These are phyloP conservation scores for Phoenoteleia sp. DNA, from an alignment of 2,888 invertebrate genomes.

Conservation along the genomic window DNA sequence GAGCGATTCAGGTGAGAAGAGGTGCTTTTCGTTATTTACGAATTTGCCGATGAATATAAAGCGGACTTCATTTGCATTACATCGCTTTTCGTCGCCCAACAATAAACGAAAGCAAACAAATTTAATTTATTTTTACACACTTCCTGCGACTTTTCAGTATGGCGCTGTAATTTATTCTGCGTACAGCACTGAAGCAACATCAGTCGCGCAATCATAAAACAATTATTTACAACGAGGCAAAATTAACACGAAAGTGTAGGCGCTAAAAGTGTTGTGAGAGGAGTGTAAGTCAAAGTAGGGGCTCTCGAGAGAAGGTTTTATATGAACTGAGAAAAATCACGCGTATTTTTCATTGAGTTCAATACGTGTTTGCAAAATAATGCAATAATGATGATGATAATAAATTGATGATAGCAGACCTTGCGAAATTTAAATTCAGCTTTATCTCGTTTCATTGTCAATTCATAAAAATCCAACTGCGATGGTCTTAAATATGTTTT, in stretches of 20 bases:
- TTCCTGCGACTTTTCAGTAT: too few relatives aligned
- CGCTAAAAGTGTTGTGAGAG: not conserved
- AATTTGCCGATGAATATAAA: constrained; percentile 15
- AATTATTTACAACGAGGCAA: constrained; percentile 37
- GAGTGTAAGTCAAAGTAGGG: not conserved
- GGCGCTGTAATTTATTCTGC: constrained; percentile 15
- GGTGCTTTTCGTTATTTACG: not conserved
- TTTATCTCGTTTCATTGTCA: too few relatives aligned
- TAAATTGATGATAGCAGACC: too few relatives aligned
- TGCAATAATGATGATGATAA: too few relatives aligned
- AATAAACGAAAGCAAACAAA: constrained; percentile 15
- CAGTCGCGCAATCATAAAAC: constrained; percentile 32
- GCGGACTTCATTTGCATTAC: constrained; percentile 4
- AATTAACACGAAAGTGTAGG: constrained; percentile 36
- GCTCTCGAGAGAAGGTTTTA: constrained; percentile 40
- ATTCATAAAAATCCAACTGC: too few relatives aligned
- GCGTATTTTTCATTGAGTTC: too few relatives aligned
- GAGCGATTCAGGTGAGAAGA: not conserved
- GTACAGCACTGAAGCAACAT: constrained; percentile 2
- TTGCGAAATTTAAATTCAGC: too few relatives aligned
- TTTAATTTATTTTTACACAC: constrained; percentile 13
- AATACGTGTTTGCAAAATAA: too few relatives aligned
- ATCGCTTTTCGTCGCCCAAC: not conserved
- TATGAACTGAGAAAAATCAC: too few relatives aligned
- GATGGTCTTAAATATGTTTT: too few relatives aligned